Evolutionary conservation across 2,113 vertebrate species (phyloP).

Genomic region (Siniperca chuatsi): DNA sequence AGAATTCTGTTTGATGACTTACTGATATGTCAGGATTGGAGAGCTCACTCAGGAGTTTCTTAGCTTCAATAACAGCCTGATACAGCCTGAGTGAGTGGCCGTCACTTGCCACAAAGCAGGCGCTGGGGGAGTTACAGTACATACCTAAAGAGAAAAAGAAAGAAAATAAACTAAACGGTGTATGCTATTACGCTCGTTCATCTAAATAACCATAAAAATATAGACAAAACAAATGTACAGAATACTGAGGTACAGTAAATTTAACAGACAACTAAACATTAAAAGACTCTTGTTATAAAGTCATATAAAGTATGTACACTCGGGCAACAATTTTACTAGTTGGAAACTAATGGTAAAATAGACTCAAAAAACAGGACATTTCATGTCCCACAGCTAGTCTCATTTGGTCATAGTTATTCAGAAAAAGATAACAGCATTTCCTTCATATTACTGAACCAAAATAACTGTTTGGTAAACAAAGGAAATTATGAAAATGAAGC

Average conservation of each 20-base stretch:
- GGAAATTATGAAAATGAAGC: conserved; percentile 1
- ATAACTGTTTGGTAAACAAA: not conserved
- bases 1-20: conserved; percentile 75
- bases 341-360: not conserved
- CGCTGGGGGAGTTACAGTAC: conserved; percentile 98
- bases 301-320: not conserved
- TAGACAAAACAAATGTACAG: not conserved
- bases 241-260: not conserved
- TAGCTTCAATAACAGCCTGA: conserved; percentile 98
- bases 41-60: conserved; percentile 95
- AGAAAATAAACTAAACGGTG: not conserved
- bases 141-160: conserved; percentile 81
- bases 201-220: not conserved
- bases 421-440: not conserved
- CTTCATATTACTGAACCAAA: conserved; percentile 2
- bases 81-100: conserved; percentile 94
- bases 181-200: not conserved
- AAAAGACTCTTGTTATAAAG: not conserved
- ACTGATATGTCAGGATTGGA: conserved; percentile 97
- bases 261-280: not conserved
- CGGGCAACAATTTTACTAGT: not conserved
- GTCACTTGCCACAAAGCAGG: conserved; percentile 97
- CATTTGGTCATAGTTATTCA: conserved; percentile 9
- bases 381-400: conserved; percentile 2
- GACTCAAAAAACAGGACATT: not conserved